Conservation (phyloP, 2,888 invertebrate genomes). For the Neria commutata region DNA sequence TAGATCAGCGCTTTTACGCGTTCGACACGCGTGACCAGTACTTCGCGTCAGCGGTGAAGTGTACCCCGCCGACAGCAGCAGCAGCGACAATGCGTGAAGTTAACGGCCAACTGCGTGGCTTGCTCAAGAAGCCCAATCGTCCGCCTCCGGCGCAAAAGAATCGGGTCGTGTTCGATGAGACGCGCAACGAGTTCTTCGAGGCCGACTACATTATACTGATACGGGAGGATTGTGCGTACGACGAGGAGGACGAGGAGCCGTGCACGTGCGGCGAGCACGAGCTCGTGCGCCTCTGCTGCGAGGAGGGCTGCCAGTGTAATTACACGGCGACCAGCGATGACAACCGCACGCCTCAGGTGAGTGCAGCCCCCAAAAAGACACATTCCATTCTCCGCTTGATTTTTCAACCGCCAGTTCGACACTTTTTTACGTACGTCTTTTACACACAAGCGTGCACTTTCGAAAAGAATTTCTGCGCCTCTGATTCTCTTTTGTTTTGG, state of each 20-base stretch:
- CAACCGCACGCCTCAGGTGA: constrained; percentile 59
- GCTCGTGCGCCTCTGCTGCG: constrained; percentile 69
- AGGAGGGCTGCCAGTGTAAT: constrained; percentile 71
- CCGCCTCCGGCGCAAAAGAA: constrained; percentile 73
- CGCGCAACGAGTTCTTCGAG: constrained; percentile 88
- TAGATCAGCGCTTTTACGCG: too few relatives aligned
- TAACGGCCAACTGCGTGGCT: constrained; percentile 59
- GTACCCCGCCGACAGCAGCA: not conserved
- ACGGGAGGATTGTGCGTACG: constrained; percentile 84
- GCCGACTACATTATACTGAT: constrained; percentile 91
- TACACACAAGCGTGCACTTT: too few relatives aligned
- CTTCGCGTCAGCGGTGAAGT: constrained; percentile 4
- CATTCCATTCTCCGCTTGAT: too few relatives aligned
- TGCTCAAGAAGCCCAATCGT: constrained; percentile 77
- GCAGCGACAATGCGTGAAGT: constrained; percentile 64
- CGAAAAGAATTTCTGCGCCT: too few relatives aligned
- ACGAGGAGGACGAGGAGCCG: constrained; percentile 76
- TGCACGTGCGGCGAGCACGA: constrained; percentile 78
- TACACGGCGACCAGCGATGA: constrained; percentile 58
- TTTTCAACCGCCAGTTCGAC: too few relatives aligned
- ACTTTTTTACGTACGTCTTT: too few relatives aligned
- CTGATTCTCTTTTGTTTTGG: not conserved
- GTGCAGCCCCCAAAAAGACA: too few relatives aligned
- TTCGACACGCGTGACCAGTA: constrained; percentile 4
- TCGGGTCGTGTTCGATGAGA: constrained; percentile 87